Conservation (phyloP, 2,113 vertebrate genomes). For the Gadus chalcogrammus region DNA sequence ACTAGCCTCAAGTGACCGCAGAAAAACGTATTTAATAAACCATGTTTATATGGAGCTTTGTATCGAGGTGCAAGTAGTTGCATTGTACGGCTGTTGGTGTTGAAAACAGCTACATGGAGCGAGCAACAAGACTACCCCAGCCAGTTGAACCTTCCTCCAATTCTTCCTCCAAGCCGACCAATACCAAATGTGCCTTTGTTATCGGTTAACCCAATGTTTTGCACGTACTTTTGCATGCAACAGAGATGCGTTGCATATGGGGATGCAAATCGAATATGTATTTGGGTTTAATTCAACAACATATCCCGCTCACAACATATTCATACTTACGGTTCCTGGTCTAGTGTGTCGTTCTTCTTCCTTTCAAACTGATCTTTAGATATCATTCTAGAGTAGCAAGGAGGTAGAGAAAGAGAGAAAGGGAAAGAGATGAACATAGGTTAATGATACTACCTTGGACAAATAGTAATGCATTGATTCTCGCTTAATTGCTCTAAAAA, state of each 20-base stretch:
- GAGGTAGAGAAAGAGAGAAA: too few relatives aligned
- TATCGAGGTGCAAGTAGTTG: background rate
- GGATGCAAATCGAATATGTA: background rate
- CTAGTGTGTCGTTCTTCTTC: constrained; percentile 97
- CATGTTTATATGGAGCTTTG: too few relatives aligned
- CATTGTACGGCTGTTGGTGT: constrained; percentile 39
- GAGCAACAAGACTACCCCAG: constrained; percentile 29
- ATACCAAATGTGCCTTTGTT: constrained; percentile 57
- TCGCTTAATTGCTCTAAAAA: too few relatives aligned
- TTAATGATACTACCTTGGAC: too few relatives aligned
- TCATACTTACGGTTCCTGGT: constrained; percentile 94
- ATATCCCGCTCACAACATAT: background rate
- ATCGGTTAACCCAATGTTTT: constrained; percentile 29
- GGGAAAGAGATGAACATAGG: too few relatives aligned
- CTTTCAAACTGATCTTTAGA: constrained; percentile 99
- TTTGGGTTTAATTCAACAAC: background rate
- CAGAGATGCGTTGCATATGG: background rate
- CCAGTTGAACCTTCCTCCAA: constrained; percentile 47
- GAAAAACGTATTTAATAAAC: too few relatives aligned
- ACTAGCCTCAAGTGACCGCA: too few relatives aligned
- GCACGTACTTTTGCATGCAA: constrained; percentile 1
- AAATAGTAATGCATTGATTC: too few relatives aligned
- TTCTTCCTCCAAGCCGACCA: constrained; percentile 52
- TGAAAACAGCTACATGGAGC: constrained; percentile 29
- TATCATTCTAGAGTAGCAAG: constrained; percentile 80